Evolutionary conservation across 2,797 vertebrate species (phyloP).

Genomic region (Luscinia luscinia): DNA sequence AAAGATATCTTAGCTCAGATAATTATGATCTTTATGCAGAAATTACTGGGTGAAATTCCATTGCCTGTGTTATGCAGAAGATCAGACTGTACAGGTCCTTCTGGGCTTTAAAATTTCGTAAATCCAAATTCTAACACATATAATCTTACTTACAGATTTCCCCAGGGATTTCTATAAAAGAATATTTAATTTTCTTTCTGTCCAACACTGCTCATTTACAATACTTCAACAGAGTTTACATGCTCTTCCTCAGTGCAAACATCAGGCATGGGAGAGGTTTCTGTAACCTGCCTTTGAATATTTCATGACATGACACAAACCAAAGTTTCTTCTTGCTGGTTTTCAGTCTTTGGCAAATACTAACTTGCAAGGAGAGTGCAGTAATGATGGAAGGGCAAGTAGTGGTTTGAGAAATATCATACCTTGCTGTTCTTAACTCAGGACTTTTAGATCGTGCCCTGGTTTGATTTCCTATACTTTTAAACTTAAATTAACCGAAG

Average conservation of each 20-base stretch:
- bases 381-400: neutral
- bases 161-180: slow-evolving; percentile 4
- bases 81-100: neutral
- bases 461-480: neutral
- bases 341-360: neutral
- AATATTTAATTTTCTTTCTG: neutral
- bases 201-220: neutral
- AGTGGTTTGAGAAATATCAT: neutral
- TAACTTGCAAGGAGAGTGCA: neutral
- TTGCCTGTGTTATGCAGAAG: neutral
- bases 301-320: neutral
- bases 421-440: neutral
- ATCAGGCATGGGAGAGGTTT: neutral
- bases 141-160: slow-evolving; percentile 26
- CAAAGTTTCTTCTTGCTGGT: neutral
- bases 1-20: slow-evolving; percentile 24
- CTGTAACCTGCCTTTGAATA: neutral
- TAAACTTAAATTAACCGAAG: neutral
- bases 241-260: neutral
- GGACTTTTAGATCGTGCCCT: neutral
- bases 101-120: neutral
- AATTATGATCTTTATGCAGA: slow-evolving; percentile 55
- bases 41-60: slow-evolving; percentile 62
- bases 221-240: neutral
- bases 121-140: slow-evolving; percentile 31